Percentiles rank a stretch among this genome's conserved stretches.
These are phyloP conservation scores for Mormyrus hasselquistii DNA, from an alignment of 2,797 vertebrate genomes.

Conservation along the genomic window DNA sequence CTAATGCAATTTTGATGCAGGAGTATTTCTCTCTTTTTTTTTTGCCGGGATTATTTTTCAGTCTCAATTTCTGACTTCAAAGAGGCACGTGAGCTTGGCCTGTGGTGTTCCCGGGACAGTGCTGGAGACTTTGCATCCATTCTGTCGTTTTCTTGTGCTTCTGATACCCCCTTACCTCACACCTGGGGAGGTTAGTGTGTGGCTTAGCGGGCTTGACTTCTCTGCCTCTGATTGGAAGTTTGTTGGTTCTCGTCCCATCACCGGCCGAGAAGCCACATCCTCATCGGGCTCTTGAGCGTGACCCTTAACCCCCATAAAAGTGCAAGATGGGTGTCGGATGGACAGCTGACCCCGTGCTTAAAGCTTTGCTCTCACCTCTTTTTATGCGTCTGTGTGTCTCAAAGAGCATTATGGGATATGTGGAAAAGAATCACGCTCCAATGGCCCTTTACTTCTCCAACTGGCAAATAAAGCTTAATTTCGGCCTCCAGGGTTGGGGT, in stretches of 20 bases:
- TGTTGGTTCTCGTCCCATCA: not conserved
- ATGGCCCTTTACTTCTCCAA: not conserved
- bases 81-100: slow-evolving; percentile 50
- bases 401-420: not conserved
- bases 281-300: not conserved
- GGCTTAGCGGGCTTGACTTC: not conserved
- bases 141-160: not conserved
- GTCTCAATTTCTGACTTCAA: slow-evolving; percentile 59
- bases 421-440: not conserved
- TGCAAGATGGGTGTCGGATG: not conserved
- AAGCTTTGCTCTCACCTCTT: not conserved
- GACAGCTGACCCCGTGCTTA: not conserved
- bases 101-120: slow-evolving; percentile 39
- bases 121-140: not conserved
- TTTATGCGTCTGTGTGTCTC: not conserved
- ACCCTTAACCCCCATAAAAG: not conserved
- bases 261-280: not conserved
- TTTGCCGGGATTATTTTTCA: slow-evolving; percentile 58
- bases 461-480: not conserved
- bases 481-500: not conserved
- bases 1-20: slow-evolving; percentile 60
- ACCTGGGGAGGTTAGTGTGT: not conserved
- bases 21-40: slow-evolving; percentile 52
- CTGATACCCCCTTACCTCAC: not conserved
- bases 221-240: not conserved